Percentiles rank a stretch among this genome's conserved stretches.
phyloP scores from a whole-genome alignment of 2,113 vertebrate species.

The Chiloscyllium plagiosum region DNA sequence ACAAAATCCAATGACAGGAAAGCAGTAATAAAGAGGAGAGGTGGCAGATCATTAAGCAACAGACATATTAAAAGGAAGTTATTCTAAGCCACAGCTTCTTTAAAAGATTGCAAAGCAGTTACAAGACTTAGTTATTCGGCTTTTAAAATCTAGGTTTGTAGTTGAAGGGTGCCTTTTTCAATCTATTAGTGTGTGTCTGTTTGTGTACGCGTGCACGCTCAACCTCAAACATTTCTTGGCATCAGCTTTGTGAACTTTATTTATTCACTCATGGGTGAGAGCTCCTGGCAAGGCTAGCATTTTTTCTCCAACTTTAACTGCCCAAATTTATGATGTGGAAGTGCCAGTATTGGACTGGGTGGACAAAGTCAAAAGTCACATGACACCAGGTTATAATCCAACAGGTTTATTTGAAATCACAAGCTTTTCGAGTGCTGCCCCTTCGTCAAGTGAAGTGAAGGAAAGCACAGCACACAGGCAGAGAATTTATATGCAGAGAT shows the following conservation, averaged over 20 bases:
- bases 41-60: constrained; percentile 66
- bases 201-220: too few species aligned
- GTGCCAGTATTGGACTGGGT: too few species aligned
- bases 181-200: not conserved
- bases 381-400: too few species aligned
- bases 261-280: not conserved
- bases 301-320: not conserved
- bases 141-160: not conserved
- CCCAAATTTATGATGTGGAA: not conserved
- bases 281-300: not conserved
- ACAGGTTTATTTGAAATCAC: too few species aligned
- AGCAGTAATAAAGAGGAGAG: constrained; percentile 63
- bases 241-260: not conserved
- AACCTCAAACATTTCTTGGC: not conserved
- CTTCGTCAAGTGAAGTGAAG: too few species aligned
- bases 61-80: constrained; percentile 48
- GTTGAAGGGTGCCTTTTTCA: not conserved
- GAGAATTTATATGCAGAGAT: too few species aligned
- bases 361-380: too few species aligned
- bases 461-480: too few species aligned
- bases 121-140: not conserved
- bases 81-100: constrained; percentile 45
- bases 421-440: too few species aligned
- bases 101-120: not conserved
- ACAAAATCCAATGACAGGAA: constrained; percentile 65